Evolutionary conservation across 2,113 vertebrate genomes (phyloP), one percentile per base, ranked within the genome.

Genomic region (Sceloporus tristichus): DNA sequence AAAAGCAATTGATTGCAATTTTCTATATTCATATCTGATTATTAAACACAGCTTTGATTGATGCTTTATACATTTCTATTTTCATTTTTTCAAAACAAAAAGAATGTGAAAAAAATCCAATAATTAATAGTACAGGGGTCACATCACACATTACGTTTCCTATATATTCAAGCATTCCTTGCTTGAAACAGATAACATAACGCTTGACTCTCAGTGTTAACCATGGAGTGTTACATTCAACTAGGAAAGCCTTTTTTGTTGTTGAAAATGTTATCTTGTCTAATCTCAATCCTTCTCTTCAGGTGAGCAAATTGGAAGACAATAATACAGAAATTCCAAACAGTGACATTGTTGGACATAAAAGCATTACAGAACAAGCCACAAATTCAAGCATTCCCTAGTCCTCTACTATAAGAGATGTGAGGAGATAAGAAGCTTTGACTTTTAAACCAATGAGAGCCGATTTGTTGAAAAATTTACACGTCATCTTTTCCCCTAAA

Each of bases 1-100:
- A 34, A 84, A 84, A 18, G 54, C 16, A 73, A 71, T 54, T 73
- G 9, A 71, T 84, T 84, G 68, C 27, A 78, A 68, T 68, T 78
- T 68, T 14, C 29, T 66, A 78, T 78, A 77, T 86, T 78, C 11
- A 53, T 65, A 78, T 78, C 48, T 77, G 56, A 48, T 38, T 74
- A 74, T 70, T 25, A n/a, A n/a, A 9, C 42, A 29, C 3, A 56
- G 42, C 7, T 53, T 54, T 84, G 11, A 71, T 10, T 11, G 27
- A 14, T 84, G 42, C 16, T 53, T 18, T 54, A 54, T 13, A 84
- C 40, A 40, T 53, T 65, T 23, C 78, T 59, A 8, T 18, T 80
- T 80, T 40, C 65, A 65, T 53, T 53, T 83, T 53, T 68, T 70
- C 8, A 42, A n/a, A 48, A 83, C 27, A 70, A 42, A 70, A 29